Base-by-base conservation (phyloP, 2,113 vertebrate species). In the Alligator mississippiensis region DNA sequence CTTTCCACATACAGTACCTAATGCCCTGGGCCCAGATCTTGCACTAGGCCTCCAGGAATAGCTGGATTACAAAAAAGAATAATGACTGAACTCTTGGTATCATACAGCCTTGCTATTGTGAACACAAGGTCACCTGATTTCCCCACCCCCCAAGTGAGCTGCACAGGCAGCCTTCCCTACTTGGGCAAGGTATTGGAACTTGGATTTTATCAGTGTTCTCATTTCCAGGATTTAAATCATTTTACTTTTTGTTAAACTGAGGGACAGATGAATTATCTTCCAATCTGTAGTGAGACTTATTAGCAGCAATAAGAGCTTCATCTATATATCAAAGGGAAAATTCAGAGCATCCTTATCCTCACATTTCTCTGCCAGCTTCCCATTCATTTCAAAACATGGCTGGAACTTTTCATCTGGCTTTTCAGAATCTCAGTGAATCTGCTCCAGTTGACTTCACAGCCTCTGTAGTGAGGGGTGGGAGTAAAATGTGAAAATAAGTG, bases 371-470 rank as follows among this genome's bases (percentile, higher is more conserved):
- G 72, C 57, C 19, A 80, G 11, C 21, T 85, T 87, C 62, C 4
- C 17, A 66, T 16, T 63, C 78, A 47, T 28, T 54, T 64, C 66
- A 76, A 88, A 11, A 57, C n/a, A 87, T 1, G 3, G 55, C 81
- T 85, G 30, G 68, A 84, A 70, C 14, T 28, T 87, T 92, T 87
- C 57, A 72, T 21, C 21, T 58, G 14, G 5, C 3, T 82, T 84
- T 11, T 57, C 19, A 11, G 55, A 13, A 13, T 74, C 24, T 7
- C 34, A 83, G 2, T 28, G 83, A n/a, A 17, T 57, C 38, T 54
- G 25, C 25, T 2, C 0, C 30, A 1, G 0, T 34, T 74, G 77
- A 70, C 24, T 30, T 70, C 2, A 0, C 8, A 70, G 38, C 72
- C 54, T 0, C 0, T 6, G 62, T 7, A 9, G 55, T 59, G 38